Evolutionary conservation across 2,113 vertebrate species (phyloP).

Genomic region (Dipodomys spectabilis): DNA sequence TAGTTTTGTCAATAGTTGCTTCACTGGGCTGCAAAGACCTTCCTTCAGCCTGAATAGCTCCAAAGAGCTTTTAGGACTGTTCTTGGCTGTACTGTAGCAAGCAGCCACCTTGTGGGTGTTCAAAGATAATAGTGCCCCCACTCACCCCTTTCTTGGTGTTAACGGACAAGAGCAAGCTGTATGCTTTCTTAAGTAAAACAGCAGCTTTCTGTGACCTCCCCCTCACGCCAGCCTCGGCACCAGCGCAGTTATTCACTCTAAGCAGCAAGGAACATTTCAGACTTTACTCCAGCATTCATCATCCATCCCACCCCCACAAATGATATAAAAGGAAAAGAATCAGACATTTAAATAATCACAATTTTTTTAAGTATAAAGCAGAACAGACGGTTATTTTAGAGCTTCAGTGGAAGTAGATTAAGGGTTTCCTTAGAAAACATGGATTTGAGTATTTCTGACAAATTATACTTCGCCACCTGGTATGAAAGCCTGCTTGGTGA

Average conservation of each 20-base stretch:
- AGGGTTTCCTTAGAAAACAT: not conserved
- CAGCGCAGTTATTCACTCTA: constrained; percentile 44
- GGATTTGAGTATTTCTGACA: not conserved
- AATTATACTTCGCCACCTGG: not conserved
- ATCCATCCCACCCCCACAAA: not conserved
- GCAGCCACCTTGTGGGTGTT: constrained; percentile 47
- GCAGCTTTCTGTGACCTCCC: constrained; percentile 39
- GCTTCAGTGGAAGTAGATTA: constrained; percentile 5
- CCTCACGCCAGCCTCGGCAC: not conserved
- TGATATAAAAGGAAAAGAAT: constrained; percentile 53
- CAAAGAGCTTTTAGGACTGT: not conserved
- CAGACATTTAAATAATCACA: constrained; percentile 61
- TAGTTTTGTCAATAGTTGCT: not conserved
- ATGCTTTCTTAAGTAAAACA: constrained; percentile 39
- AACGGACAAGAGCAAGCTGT: constrained; percentile 27
- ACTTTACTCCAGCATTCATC: not conserved
- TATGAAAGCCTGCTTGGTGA: not conserved
- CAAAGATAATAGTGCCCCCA: constrained; percentile 29
- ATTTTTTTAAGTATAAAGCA: constrained; percentile 17
- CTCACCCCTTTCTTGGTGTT: constrained; percentile 27
- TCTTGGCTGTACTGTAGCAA: not conserved
- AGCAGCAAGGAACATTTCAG: constrained; percentile 38
- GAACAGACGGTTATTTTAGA: constrained; percentile 54
- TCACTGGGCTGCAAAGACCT: not conserved
- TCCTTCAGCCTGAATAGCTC: not conserved